phyloP scores from a whole-genome alignment of 2,113 vertebrate genomes.

The Struthidea cinerea region DNA sequence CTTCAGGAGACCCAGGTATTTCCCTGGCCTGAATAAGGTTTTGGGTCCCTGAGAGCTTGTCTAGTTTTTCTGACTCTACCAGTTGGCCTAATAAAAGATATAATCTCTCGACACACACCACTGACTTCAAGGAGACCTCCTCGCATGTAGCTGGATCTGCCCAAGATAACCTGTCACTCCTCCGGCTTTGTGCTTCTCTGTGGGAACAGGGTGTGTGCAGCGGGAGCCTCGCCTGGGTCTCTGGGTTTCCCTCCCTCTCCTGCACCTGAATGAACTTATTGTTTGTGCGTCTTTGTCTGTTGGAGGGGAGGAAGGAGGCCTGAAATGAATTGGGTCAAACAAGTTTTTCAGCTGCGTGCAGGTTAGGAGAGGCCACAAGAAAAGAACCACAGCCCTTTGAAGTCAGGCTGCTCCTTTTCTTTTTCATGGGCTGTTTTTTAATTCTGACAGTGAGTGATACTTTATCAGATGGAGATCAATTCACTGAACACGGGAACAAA shows the following conservation, averaged over 20 bases:
- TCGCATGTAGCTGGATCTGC: neutral
- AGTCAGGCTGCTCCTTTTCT: conserved; percentile 53
- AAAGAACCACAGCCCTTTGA: conserved; percentile 69
- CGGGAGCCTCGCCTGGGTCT: neutral
- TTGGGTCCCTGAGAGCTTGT: neutral
- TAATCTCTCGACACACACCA: neutral
- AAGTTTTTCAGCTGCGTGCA: conserved; percentile 45
- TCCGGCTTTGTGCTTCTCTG: conserved; percentile 9
- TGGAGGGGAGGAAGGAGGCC: conserved; percentile 11
- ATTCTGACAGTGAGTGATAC: conserved; percentile 36
- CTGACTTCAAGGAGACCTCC: conserved; percentile 33
- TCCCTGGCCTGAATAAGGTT: neutral
- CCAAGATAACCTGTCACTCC: conserved; percentile 27
- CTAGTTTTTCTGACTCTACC: conserved; percentile 45
- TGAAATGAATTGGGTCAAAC: conserved; percentile 45
- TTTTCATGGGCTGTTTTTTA: conserved; percentile 11
- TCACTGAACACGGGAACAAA: conserved; percentile 7
- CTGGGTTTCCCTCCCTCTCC: conserved; percentile 33
- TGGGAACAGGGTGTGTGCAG: conserved; percentile 54
- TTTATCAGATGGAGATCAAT: conserved; percentile 38
- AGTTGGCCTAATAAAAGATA: conserved; percentile 9
- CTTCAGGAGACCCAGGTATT: neutral
- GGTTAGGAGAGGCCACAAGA: conserved; percentile 67
- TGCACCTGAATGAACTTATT: conserved; percentile 51
- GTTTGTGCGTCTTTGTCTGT: conserved; percentile 43